Percentiles rank a stretch among this genome's conserved stretches.
Conservation (phyloP, 64 coral and sea anemone genomes). For the Actinia tenebrosa region DNA sequence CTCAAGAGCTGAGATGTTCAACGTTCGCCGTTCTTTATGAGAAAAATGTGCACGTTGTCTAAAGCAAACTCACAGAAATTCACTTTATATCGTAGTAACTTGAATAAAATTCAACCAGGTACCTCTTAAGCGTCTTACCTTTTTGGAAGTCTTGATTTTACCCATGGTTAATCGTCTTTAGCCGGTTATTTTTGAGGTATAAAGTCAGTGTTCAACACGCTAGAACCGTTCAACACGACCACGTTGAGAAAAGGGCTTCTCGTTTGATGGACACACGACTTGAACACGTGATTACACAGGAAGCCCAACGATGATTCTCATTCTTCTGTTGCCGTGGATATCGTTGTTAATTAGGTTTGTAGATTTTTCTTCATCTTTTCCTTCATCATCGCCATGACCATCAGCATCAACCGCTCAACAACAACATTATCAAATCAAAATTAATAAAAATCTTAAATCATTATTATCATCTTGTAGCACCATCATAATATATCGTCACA, state of each 20-base stretch:
- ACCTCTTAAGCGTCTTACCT: background rate
- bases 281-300: background rate
- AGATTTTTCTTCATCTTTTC: too few species aligned
- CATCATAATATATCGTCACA: too few species aligned
- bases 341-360: too few species aligned
- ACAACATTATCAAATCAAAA: too few species aligned
- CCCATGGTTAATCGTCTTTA: slow-evolving; percentile 6
- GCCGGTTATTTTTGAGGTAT: background rate
- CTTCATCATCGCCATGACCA: too few species aligned
- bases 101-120: background rate
- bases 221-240: background rate
- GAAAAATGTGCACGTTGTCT: background rate
- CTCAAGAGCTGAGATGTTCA: background rate
- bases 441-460: too few species aligned
- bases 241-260: background rate
- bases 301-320: background rate
- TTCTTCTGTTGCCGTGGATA: too few species aligned
- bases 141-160: slow-evolving; percentile 1
- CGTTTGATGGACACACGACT: background rate
- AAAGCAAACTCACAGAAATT: background rate
- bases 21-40: background rate
- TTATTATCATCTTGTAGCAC: too few species aligned
- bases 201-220: background rate
- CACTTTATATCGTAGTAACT: background rate
- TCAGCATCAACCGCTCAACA: too few species aligned